A percentile compares a stretch with the other conserved stretches of the same genome.
Conservation (phyloP, 23 tunicate species). For the Styela clava region DNA sequence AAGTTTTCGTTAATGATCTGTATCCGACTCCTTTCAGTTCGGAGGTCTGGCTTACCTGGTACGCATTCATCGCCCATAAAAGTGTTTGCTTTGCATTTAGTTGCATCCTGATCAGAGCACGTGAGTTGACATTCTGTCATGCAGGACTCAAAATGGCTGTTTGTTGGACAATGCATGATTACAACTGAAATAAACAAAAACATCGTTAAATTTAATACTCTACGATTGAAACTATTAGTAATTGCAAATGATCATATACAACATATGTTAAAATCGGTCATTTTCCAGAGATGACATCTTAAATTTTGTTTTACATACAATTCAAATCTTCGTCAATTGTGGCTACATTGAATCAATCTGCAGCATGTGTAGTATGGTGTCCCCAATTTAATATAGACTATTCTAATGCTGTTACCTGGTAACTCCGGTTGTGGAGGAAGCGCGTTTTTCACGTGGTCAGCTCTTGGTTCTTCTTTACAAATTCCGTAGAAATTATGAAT, state of each 20-base stretch:
- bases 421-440: not conserved
- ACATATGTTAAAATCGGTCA: too few species aligned
- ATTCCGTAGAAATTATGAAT: slow-evolving; percentile 15
- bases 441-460: not conserved
- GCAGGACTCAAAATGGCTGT: slow-evolving; percentile 44
- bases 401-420: not conserved
- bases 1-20: too few species aligned
- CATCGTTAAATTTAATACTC: not conserved
- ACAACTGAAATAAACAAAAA: not conserved
- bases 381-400: too few species aligned
- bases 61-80: slow-evolving; percentile 28
- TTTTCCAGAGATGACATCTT: too few species aligned
- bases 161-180: slow-evolving; percentile 38
- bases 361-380: too few species aligned
- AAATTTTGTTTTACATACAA: too few species aligned
- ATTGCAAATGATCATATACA: too few species aligned
- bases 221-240: too few species aligned
- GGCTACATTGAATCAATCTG: too few species aligned
- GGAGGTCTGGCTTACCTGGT: slow-evolving; percentile 51
- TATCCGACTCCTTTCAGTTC: too few species aligned
- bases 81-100: slow-evolving; percentile 1
- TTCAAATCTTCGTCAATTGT: too few species aligned
- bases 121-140: slow-evolving; percentile 51
- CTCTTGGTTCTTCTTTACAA: slow-evolving; percentile 2
- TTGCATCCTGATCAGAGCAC: slow-evolving; percentile 42